phyloP scores from a whole-genome alignment of 2,888 invertebrate species.

The Aphelenchoides bicaudatus region DNA sequence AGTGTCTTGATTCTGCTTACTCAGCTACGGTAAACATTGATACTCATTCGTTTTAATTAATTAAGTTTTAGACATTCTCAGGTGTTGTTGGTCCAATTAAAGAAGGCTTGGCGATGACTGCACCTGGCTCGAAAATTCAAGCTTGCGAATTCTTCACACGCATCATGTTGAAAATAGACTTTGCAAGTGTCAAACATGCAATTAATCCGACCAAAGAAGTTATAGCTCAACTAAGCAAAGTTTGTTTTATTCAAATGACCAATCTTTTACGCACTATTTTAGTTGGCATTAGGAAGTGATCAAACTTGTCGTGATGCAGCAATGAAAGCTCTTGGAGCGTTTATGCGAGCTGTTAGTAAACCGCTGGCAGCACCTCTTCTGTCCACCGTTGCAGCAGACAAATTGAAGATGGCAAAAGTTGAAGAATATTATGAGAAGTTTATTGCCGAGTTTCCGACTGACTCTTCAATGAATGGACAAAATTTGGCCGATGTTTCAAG shows the following conservation, averaged over 20 bases:
- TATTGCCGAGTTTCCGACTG: conserved; percentile 13
- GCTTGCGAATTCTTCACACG: conserved; percentile 18
- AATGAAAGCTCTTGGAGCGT: conserved; percentile 86
- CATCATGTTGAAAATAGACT: conserved; percentile 10
- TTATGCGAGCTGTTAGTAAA: conserved; percentile 87
- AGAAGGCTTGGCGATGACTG: conserved; percentile 8
- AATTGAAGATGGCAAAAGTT: conserved; percentile 34
- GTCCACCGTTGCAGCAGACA: conserved; percentile 39
- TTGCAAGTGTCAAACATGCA: conserved; percentile 13
- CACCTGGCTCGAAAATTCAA: conserved; percentile 7
- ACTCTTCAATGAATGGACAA: not conserved
- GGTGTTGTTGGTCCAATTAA: conserved; percentile 10
- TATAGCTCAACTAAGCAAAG: conserved; percentile 7
- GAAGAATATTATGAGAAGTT: conserved; percentile 13
- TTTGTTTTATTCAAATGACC: not conserved
- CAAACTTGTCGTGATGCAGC: conserved; percentile 66
- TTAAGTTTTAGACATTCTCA: conserved; percentile 8
- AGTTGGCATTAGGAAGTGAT: conserved; percentile 12
- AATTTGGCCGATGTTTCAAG: not conserved
- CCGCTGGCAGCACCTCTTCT: conserved; percentile 64
- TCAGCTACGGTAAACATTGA: conserved; percentile 14
- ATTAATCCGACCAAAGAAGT: conserved; percentile 16
- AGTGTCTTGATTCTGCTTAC: conserved; percentile 80
- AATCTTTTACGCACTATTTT: not conserved
- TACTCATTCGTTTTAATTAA: conserved; percentile 1